Percentiles rank a stretch among this genome's conserved stretches.
These are phyloP conservation scores for Jordanella pulchra DNA, from an alignment of 2,797 vertebrate genomes.

Conservation along the genomic window DNA sequence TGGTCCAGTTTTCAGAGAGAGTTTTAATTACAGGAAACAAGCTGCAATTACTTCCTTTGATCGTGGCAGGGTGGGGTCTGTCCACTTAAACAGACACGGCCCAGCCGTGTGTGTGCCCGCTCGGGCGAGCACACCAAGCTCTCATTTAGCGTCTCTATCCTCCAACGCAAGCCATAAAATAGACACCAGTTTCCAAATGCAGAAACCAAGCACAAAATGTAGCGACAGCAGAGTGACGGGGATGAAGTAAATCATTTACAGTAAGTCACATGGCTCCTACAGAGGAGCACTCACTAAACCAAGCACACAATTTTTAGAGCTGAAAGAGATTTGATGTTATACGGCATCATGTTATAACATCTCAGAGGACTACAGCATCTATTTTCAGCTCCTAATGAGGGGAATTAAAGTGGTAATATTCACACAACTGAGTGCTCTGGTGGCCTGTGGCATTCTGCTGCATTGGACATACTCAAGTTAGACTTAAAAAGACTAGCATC, in stretches of 20 bases:
- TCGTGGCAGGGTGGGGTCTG: slow-evolving; percentile 72
- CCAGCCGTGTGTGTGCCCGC: slow-evolving; percentile 31
- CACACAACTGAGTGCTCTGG: background rate
- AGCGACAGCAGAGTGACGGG: slow-evolving; percentile 11
- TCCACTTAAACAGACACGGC: slow-evolving; percentile 62
- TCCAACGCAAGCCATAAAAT: slow-evolving; percentile 12
- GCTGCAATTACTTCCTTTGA: slow-evolving; percentile 78
- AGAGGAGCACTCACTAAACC: no score
- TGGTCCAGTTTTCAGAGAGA: slow-evolving; percentile 71
- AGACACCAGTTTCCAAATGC: slow-evolving; percentile 16
- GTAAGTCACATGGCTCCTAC: background rate
- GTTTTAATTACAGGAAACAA: slow-evolving; percentile 82
- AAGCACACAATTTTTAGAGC: background rate
- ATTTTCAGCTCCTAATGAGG: background rate
- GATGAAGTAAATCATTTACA: slow-evolving; percentile 1
- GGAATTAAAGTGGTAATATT: background rate
- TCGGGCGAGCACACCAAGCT: background rate
- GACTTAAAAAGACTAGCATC: background rate
- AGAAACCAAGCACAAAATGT: slow-evolving; percentile 15
- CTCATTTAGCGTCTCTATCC: slow-evolving; percentile 11
- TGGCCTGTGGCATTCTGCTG: background rate
- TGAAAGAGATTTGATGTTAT: background rate
- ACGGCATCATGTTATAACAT: background rate
- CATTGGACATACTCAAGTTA: background rate
- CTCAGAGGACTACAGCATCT: no score